Conservation (phyloP, 1,140 invertebrate genomes). For the Drosophila rufa region DNA sequence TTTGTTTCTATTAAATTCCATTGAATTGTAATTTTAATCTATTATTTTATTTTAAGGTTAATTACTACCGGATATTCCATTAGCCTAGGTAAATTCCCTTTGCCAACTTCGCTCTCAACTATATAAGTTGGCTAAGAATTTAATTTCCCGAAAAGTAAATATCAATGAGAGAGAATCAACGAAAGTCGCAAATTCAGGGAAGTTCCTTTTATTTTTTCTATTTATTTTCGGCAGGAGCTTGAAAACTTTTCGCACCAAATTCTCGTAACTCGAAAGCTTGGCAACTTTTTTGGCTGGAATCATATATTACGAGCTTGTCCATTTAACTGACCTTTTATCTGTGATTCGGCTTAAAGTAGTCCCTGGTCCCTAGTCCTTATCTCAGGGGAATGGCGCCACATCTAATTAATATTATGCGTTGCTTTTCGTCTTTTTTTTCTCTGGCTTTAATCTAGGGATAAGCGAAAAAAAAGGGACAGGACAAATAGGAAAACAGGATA, state of each 20-base stretch:
- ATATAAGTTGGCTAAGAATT: constrained; percentile 1
- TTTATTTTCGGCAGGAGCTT: neutral
- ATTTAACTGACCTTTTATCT: constrained; percentile 17
- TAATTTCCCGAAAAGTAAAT: constrained; percentile 8
- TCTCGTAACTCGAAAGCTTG: constrained; percentile 7
- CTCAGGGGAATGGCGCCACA: constrained; percentile 4
- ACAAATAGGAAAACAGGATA: constrained; percentile 38
- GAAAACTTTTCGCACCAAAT: constrained; percentile 22
- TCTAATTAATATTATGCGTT: constrained; percentile 37
- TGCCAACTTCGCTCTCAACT: neutral
- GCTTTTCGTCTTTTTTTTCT: neutral
- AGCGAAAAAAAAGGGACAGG: constrained; percentile 29
- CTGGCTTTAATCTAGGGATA: constrained; percentile 19
- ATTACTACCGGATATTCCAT: neutral
- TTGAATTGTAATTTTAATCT: neutral
- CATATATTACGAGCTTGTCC: constrained; percentile 12
- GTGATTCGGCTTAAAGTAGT: constrained; percentile 1
- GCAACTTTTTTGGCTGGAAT: constrained; percentile 19
- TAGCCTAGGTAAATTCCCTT: neutral
- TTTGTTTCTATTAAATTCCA: neutral
- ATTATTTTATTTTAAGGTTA: neutral
- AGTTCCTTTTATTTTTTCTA: neutral
- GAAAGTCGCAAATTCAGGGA: neutral
- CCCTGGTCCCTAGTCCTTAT: neutral
- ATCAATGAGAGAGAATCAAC: constrained; percentile 13